Conservation (phyloP, 2,888 invertebrate species). For the Agonopterix alstromeriana region DNA sequence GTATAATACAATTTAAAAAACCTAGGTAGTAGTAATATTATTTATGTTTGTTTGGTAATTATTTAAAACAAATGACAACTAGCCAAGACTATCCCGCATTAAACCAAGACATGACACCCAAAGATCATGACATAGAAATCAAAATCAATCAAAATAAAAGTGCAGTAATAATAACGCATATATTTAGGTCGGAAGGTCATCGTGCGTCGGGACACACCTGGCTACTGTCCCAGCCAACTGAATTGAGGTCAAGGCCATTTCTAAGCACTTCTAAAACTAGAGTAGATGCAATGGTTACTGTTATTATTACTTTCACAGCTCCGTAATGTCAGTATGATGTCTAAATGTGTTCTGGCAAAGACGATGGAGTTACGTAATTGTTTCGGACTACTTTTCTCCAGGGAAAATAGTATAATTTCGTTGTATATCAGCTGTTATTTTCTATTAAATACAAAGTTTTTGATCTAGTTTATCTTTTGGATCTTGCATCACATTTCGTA, state of each 20-base stretch:
- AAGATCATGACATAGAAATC: neutral
- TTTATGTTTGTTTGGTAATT: too few species aligned
- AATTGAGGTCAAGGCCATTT: constrained; percentile 68
- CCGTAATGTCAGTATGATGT: constrained; percentile 2
- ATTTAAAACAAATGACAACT: too few species aligned
- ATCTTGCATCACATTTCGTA: too few species aligned
- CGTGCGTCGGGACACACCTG: constrained; percentile 37
- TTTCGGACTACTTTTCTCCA: neutral
- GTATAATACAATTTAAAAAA: too few species aligned
- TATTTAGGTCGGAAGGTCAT: constrained; percentile 44
- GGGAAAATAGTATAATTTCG: too few species aligned
- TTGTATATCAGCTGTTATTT: too few species aligned
- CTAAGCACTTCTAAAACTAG: constrained; percentile 47
- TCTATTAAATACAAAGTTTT: too few species aligned
- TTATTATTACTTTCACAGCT: constrained; percentile 25
- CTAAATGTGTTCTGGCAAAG: constrained; percentile 10
- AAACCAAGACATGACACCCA: too few species aligned
- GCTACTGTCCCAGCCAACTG: constrained; percentile 46
- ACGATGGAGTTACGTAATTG: neutral
- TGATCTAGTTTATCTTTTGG: too few species aligned
- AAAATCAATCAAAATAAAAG: constrained; percentile 1
- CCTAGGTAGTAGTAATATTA: too few species aligned
- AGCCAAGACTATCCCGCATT: too few species aligned
- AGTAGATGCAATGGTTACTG: constrained; percentile 20
- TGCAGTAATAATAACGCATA: constrained; percentile 21